Base-by-base conservation (phyloP, 2,888 invertebrate genomes). In the Ochropleura plecta region DNA sequence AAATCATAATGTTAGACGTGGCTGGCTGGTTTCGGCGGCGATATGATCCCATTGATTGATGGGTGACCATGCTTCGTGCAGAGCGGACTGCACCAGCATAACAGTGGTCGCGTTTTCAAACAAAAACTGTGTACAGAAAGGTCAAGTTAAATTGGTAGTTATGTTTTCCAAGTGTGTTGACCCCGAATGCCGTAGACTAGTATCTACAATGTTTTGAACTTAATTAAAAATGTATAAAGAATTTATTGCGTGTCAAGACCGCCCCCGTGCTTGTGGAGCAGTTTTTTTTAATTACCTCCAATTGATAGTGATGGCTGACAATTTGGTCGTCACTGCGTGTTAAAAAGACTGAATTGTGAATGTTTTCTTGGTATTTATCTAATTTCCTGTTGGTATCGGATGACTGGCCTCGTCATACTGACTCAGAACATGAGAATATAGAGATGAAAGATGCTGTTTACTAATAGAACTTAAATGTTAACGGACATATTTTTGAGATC, bases 11-110 rank as follows among this genome's bases (percentile, higher is more conserved):
- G 92, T 93, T 90, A 91, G 91, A 90, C 91, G 90, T 88, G 88
- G 92, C 92, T 91, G 91, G 94, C 92, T 94, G 92, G 93, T 94
- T 94, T 94, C 93, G 93, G 92, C 92, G 90, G 90, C 92, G 94
- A 95, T 96, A 95, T 95, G 96, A 96, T 95, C 93, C 95, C 93
- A 95, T 96, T 96, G 96, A 96, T 96, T 96, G 96, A 96, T 96
- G 95, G 96, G 96, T 96, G 95, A 94, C 95, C 95, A 94, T 93
- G 95, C 93, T 91, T 94, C 89, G 93, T 90, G 91, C 89, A 89
- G 89, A 90, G 87, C 87, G 88, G 87, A 89, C 83, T 0, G 20
- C 89, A 76, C 95, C 91, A 91, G 62, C 77, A 49, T 90, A 90
- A 76, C 66, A 73, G 83, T 78, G 86, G 70, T 86, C 84, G 68